Conservation (phyloP, 2,113 vertebrate species). For the Cinclus mexicanus region DNA sequence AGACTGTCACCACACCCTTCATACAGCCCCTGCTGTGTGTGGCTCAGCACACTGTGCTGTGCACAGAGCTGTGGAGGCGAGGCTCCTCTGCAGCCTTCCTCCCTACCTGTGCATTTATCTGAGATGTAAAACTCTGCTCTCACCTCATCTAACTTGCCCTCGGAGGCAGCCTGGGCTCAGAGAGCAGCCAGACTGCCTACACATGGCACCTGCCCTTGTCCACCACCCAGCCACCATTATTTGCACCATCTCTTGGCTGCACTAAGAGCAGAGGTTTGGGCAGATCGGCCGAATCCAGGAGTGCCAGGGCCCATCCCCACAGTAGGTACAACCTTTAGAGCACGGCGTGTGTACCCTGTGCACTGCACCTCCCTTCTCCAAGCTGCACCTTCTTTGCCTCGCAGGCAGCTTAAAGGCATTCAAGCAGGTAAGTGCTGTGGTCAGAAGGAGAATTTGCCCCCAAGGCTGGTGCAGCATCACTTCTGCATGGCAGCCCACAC, state of each 20-base stretch:
- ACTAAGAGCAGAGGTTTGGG: not conserved
- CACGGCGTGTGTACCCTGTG: rapidly evolving
- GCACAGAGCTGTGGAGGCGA: rapidly evolving
- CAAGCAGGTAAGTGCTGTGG: not conserved
- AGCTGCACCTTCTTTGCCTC: not conserved
- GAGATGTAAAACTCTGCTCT: not conserved
- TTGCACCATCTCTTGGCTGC: not conserved
- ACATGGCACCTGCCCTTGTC: not conserved
- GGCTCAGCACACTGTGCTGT: not conserved
- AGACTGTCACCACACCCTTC: not conserved
- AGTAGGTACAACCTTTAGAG: not conserved
- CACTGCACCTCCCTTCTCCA: rapidly evolving
- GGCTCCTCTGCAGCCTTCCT: not conserved
- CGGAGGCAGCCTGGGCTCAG: not conserved
- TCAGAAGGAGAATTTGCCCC: not conserved
- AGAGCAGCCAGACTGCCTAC: not conserved
- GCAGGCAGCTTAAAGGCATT: not conserved
- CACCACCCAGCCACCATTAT: not conserved
- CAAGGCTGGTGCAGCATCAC: not conserved
- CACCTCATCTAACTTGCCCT: not conserved
- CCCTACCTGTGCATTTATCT: rapidly evolving
- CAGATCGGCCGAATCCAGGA: rapidly evolving
- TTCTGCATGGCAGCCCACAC: not conserved
- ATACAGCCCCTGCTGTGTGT: rapidly evolving
- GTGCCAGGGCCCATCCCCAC: not conserved